Conservation (phyloP, 2,888 invertebrate genomes). For the Furcula furcula region DNA sequence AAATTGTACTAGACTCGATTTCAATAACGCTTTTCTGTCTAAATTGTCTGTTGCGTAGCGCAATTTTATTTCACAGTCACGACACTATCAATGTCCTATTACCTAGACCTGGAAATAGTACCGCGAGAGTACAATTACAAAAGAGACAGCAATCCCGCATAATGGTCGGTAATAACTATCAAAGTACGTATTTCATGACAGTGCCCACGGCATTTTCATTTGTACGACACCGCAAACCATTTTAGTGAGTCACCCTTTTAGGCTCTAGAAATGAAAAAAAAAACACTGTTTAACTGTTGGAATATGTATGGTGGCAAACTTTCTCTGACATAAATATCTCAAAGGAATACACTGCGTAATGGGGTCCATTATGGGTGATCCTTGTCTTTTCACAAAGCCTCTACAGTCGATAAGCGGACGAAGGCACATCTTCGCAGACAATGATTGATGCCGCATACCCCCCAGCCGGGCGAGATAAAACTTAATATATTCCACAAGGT, state of each 20-base stretch:
- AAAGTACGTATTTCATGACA: slow-evolving; percentile 38
- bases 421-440: slow-evolving; percentile 50
- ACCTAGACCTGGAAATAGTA: slow-evolving; percentile 48
- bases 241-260: slow-evolving; percentile 39
- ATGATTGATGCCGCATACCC: slow-evolving; percentile 62
- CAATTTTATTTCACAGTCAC: slow-evolving; percentile 59
- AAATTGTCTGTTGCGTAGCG: slow-evolving; percentile 44
- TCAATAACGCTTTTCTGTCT: slow-evolving; percentile 40
- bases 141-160: slow-evolving; percentile 44
- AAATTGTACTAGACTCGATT: slow-evolving; percentile 40
- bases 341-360: slow-evolving; percentile 40
- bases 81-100: slow-evolving; percentile 51
- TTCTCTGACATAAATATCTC: slow-evolving; percentile 6
- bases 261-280: slow-evolving; percentile 24
- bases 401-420: slow-evolving; percentile 51
- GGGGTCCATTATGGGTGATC: slow-evolving; percentile 51
- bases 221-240: no score
- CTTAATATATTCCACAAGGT: slow-evolving; percentile 38
- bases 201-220: slow-evolving; percentile 37
- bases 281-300: background rate
- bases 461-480: slow-evolving; percentile 43
- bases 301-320: background rate
- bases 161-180: slow-evolving; percentile 45
- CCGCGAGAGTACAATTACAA: slow-evolving; percentile 50
- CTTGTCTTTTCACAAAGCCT: slow-evolving; percentile 49